phyloP scores from a whole-genome alignment of 2,888 invertebrate genomes.

The Smittia aterrima region DNA sequence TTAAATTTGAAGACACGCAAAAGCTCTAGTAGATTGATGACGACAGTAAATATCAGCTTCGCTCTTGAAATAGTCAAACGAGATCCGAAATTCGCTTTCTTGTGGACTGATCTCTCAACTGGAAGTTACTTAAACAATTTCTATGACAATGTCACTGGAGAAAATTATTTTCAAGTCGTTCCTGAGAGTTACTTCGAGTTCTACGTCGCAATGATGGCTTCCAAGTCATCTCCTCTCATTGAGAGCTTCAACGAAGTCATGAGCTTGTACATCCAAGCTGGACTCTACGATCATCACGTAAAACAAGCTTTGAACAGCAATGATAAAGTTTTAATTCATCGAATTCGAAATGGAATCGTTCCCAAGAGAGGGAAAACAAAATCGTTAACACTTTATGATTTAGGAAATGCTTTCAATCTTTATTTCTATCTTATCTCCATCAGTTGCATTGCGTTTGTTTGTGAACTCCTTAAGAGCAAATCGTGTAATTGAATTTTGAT shows the following conservation, averaged over 20 bases:
- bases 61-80: no score
- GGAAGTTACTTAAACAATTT: neutral
- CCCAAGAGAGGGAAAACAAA: no score
- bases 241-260: neutral
- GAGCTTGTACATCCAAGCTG: neutral
- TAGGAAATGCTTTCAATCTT: neutral
- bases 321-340: neutral
- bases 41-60: no score
- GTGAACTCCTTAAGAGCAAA: neutral
- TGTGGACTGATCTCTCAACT: neutral
- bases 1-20: neutral
- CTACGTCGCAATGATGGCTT: constrained; percentile 1
- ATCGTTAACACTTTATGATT: neutral
- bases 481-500: no score
- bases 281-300: neutral
- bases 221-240: constrained; percentile 17
- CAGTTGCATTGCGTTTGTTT: neutral
- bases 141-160: constrained; percentile 18
- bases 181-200: constrained; percentile 11
- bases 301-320: neutral
- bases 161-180: constrained; percentile 8
- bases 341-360: neutral
- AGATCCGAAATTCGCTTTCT: neutral
- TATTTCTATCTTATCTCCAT: neutral
- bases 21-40: no score